Percentiles rank a stretch among this genome's conserved stretches.
Conservation (phyloP, 1,140 invertebrate species). For the Aplysia californica region DNA sequence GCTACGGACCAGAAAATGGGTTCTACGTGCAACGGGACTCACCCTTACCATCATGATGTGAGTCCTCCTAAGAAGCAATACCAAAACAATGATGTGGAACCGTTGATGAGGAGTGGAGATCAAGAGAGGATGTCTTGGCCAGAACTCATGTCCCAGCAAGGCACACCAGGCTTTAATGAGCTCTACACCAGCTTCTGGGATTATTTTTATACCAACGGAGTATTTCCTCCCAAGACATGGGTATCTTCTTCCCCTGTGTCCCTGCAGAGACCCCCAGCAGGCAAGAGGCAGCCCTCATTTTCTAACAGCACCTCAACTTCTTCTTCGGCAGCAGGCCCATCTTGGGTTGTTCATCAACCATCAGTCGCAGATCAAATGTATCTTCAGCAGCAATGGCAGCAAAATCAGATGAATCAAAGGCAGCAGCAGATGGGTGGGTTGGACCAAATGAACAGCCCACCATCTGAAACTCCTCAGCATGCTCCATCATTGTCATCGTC, state of each 20-base stretch:
- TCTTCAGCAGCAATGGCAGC: constrained; percentile 16
- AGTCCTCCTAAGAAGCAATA: neutral
- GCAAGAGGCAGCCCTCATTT: neutral
- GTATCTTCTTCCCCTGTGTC: no score
- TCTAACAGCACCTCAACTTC: neutral
- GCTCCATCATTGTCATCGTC: no score
- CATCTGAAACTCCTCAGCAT: no score
- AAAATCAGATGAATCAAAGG: neutral
- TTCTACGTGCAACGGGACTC: no score
- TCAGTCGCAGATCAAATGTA: neutral
- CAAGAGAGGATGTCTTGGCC: constrained; percentile 38
- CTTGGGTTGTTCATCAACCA: neutral
- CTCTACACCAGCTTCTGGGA: constrained; percentile 58
- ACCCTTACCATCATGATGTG: neutral
- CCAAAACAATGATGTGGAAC: neutral
- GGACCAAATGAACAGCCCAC: no score
- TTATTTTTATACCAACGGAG: constrained; percentile 55
- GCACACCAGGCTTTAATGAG: constrained; percentile 36
- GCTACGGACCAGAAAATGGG: no score
- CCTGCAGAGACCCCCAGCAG: no score
- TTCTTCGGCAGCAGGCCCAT: neutral
- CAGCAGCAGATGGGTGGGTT: constrained; percentile 6
- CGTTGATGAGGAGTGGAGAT: neutral
- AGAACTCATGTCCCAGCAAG: constrained; percentile 42
- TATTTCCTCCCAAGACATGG: constrained; percentile 52